Evolutionary conservation across 92 coral and sea anemone genomes (phyloP).

Genomic region (Phenganax stokvisi): DNA sequence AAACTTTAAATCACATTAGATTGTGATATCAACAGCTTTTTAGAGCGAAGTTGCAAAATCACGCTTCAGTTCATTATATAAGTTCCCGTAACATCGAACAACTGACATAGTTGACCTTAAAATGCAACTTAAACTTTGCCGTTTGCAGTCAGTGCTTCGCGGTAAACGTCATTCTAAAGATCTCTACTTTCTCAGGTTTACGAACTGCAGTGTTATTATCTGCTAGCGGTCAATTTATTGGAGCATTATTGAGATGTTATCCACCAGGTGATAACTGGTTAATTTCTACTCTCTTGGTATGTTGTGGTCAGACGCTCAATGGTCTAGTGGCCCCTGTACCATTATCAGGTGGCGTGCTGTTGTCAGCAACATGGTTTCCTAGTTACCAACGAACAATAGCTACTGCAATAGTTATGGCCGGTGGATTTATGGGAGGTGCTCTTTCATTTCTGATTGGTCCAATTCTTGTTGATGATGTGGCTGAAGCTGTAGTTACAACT

Average conservation of each 20-base stretch:
- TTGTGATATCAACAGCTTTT: too few species aligned
- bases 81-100: too few species aligned
- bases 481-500: not conserved
- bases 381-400: constrained; percentile 91
- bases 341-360: constrained; percentile 86
- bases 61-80: too few species aligned
- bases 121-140: too few species aligned
- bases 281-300: constrained; percentile 33
- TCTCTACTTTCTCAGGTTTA: constrained; percentile 48
- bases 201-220: constrained; percentile 73
- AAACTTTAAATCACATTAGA: too few species aligned
- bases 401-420: constrained; percentile 74
- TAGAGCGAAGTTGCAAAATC: too few species aligned
- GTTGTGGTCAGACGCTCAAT: constrained; percentile 74
- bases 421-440: constrained; percentile 81
- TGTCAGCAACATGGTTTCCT: constrained; percentile 96
- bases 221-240: constrained; percentile 67
- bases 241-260: constrained; percentile 73
- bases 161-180: too few species aligned
- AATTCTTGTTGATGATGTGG: constrained; percentile 61
- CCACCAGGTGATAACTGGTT: constrained; percentile 68
- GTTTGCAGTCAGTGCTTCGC: too few species aligned
- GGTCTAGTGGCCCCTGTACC: constrained; percentile 94
- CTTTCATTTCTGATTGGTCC: constrained; percentile 82
- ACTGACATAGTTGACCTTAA: too few species aligned